A percentile compares a stretch with the other conserved stretches of the same genome.
Evolutionary conservation across 2,888 invertebrate species (phyloP).

Genomic region (Tipula lateralis): DNA sequence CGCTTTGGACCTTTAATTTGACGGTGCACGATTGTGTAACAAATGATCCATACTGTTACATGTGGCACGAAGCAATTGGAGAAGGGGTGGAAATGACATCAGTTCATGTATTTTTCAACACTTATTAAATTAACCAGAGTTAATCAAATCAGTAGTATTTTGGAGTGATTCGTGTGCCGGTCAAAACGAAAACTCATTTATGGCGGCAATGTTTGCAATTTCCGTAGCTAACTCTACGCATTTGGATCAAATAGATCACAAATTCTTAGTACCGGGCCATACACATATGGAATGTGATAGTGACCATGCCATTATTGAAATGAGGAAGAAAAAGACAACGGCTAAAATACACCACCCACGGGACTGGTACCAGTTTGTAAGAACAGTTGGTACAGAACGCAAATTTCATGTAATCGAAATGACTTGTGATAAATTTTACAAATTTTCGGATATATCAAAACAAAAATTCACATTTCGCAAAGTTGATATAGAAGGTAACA

Average conservation of each 20-base stretch:
- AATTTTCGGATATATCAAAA: neutral
- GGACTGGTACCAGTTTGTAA: neutral
- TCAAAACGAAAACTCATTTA: neutral
- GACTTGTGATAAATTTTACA: too few relatives aligned
- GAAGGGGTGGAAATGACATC: neutral
- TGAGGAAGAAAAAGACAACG: neutral
- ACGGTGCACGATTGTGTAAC: too few relatives aligned
- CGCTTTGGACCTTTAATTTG: too few relatives aligned
- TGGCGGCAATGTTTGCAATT: neutral
- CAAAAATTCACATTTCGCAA: neutral
- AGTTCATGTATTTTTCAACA: neutral
- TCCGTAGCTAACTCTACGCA: neutral
- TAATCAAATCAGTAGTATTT: neutral
- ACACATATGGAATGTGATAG: too few relatives aligned
- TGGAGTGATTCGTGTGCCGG: neutral
- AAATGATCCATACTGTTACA: too few relatives aligned
- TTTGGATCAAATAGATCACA: neutral
- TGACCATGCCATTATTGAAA: too few relatives aligned
- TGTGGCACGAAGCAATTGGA: too few relatives aligned
- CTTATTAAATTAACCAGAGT: neutral
- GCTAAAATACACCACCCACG: neutral
- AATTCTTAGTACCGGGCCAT: too few relatives aligned
- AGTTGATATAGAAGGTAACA: neutral
- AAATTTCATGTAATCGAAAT: neutral
- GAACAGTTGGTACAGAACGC: too few relatives aligned